A percentile compares a stretch with the other conserved stretches of the same genome.
These are phyloP conservation scores for Euclidia mi DNA, from an alignment of 2,888 invertebrate genomes.

Conservation along the genomic window DNA sequence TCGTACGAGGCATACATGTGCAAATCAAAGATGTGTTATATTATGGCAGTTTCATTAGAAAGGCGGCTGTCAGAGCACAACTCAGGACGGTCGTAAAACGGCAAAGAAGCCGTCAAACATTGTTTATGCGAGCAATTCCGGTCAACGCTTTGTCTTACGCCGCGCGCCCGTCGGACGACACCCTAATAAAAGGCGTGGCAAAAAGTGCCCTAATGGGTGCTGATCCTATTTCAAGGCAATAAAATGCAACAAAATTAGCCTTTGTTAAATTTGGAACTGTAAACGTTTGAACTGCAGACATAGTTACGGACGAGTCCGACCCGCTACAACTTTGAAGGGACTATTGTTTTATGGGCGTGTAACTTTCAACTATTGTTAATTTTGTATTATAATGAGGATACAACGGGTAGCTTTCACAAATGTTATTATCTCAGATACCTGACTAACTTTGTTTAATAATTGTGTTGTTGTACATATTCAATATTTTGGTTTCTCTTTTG, in stretches of 20 bases:
- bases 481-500: neutral
- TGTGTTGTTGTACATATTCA: conserved; percentile 22
- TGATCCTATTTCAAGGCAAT: conserved; percentile 88
- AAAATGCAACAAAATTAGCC: conserved; percentile 89
- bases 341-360: conserved; percentile 81
- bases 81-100: conserved; percentile 71
- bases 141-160: conserved; percentile 86
- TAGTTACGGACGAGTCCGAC: conserved; percentile 65
- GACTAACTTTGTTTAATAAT: conserved; percentile 24
- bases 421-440: neutral
- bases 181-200: conserved; percentile 89
- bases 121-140: conserved; percentile 87
- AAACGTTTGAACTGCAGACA: conserved; percentile 75
- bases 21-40: conserved; percentile 32
- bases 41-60: conserved; percentile 35
- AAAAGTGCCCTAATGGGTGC: conserved; percentile 86
- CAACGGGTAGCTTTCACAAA: conserved; percentile 25
- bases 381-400: conserved; percentile 43
- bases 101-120: conserved; percentile 86
- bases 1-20: conserved; percentile 30
- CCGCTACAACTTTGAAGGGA: conserved; percentile 59
- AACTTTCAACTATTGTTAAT: conserved; percentile 62
- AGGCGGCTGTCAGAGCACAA: conserved; percentile 46
- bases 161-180: conserved; percentile 87
- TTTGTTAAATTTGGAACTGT: conserved; percentile 83